Evolutionary conservation across 2,113 vertebrate species (phyloP), one percentile per base, ranked within the genome.

Genomic region (Verasper variegatus): DNA sequence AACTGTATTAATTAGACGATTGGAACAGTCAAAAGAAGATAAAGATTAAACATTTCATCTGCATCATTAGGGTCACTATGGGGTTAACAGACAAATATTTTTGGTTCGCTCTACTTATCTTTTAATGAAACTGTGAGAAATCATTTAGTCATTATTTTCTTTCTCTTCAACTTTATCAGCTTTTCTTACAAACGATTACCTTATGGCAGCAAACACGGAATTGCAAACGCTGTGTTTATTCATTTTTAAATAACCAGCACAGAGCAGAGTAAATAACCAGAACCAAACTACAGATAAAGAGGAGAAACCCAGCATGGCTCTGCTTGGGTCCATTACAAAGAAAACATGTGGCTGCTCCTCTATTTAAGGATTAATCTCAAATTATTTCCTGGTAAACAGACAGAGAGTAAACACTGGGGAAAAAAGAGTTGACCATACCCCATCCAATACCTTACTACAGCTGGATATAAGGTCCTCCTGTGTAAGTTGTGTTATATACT

Each of bases 321-420:
- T 55, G 60, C 35, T 45, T 27, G 13, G 15, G 42, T 45, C 31
- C 10, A 5, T 40, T 2, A 65, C 57, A 73, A 79, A 82, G 68
- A 79, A 54, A 80, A 65, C 69, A 80, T 37, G 40, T 0, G 40
- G 40, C 47, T 37, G 35, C 49, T 26, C 18, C 42, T 75, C 20
- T 74, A 27, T 74, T 70, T 63, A 13, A 71, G 14, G 66, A 73
- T 62, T 23, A 3, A 21, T 15, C 74, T 74, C 49, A 62, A 56
- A 26, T 77, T 1, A 85, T 88, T 80, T 88, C 72, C 80, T 83
- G 76, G 12, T 27, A 40, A 63, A 76, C 45, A 68, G 21, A 52
- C 20, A 37, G 35, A 35, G 26, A 51, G 72, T 66, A 68, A 82
- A 82, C 68, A 79, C 17, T n/a, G 21, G 42, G 3, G 9, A 26